Evolutionary conservation across 1,140 invertebrate genomes (phyloP).

Genomic region (Panagrolaimus sp.): DNA sequence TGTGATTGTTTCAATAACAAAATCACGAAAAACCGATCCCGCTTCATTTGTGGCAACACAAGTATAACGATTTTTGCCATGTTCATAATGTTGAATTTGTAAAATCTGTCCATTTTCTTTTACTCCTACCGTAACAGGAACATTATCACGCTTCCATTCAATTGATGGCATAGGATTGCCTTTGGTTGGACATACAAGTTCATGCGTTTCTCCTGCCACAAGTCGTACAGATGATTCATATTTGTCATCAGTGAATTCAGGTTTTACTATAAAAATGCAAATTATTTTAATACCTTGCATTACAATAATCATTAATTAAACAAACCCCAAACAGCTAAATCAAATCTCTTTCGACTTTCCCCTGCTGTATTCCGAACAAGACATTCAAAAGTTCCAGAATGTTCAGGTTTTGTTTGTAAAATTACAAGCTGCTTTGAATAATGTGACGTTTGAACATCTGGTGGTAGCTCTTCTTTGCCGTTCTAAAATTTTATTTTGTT

Average conservation of each 20-base stretch:
- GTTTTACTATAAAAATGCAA: too few species aligned
- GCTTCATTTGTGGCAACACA: slow-evolving; percentile 44
- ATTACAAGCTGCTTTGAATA: slow-evolving; percentile 30
- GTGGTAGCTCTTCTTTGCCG: slow-evolving; percentile 29
- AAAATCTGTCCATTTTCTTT: background rate
- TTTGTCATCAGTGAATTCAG: too few species aligned
- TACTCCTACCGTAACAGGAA: background rate
- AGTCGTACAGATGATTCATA: background rate
- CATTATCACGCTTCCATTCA: slow-evolving; percentile 65
- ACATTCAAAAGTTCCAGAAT: slow-evolving; percentile 31
- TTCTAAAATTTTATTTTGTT: slow-evolving; percentile 32
- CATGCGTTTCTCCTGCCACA: slow-evolving; percentile 14
- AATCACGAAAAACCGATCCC: slow-evolving; percentile 44
- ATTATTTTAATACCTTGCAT: too few species aligned
- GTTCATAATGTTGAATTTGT: slow-evolving; percentile 4
- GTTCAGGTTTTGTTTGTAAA: slow-evolving; percentile 23
- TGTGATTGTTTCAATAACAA: slow-evolving; percentile 40
- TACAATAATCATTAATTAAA: background rate
- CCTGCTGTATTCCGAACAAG: slow-evolving; percentile 25
- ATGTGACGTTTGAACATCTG: slow-evolving; percentile 39
- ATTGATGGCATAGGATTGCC: slow-evolving; percentile 65
- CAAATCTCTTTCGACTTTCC: slow-evolving; percentile 21
- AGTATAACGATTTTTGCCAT: slow-evolving; percentile 24
- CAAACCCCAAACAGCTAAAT: slow-evolving; percentile 21
- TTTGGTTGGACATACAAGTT: slow-evolving; percentile 17